A percentile compares a stretch with the other conserved stretches of the same genome.
phyloP scores from a whole-genome alignment of 2,888 invertebrate genomes.

The Eutolmus rufibarbis region DNA sequence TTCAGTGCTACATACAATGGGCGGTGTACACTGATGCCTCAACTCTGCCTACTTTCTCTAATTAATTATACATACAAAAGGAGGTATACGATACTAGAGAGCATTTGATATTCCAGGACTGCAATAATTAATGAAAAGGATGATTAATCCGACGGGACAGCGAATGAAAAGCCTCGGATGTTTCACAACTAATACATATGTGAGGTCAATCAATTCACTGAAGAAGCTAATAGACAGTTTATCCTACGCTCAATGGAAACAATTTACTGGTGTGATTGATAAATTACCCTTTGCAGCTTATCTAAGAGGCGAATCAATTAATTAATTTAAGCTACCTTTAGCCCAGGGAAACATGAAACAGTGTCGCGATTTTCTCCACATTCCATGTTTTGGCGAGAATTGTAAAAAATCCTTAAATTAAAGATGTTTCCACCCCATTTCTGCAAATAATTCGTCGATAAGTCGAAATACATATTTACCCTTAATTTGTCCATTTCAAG shows the following conservation, averaged over 20 bases:
- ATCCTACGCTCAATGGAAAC: neutral
- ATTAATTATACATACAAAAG: neutral
- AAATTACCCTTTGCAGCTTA: neutral
- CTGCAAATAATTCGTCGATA: too few relatives aligned
- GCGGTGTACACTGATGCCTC: neutral
- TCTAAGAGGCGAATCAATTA: neutral
- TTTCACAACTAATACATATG: neutral
- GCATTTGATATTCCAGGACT: neutral
- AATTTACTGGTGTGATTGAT: neutral
- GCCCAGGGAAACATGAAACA: too few relatives aligned
- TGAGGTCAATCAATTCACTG: neutral
- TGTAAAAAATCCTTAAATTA: too few relatives aligned
- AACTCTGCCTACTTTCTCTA: neutral
- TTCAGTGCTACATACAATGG: neutral
- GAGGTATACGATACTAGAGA: neutral
- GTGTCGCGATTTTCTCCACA: too few relatives aligned
- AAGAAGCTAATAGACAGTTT: neutral
- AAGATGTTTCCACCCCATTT: too few relatives aligned
- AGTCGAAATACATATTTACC: too few relatives aligned
- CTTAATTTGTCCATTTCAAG: too few relatives aligned
- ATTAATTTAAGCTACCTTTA: neutral
- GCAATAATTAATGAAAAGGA: constrained; percentile 2
- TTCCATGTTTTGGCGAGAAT: too few relatives aligned
- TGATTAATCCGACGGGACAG: neutral
- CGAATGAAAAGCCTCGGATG: neutral